Percentiles rank a stretch among this genome's conserved stretches.
Conservation (phyloP, 1,140 invertebrate genomes). For the Bombus pyrosoma region DNA sequence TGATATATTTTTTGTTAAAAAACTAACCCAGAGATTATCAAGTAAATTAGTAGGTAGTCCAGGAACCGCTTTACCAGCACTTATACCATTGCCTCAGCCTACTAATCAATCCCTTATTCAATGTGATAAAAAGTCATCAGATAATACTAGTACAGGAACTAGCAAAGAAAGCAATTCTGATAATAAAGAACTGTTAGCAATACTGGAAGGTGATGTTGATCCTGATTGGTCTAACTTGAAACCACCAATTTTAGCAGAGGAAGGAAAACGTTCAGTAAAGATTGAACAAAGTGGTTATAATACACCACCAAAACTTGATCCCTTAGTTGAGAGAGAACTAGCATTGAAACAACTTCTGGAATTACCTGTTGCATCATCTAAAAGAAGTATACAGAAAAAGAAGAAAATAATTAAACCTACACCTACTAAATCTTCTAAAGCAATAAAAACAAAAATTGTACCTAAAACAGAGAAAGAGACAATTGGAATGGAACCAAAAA, state of each 20-base stretch:
- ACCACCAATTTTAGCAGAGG: constrained; percentile 69
- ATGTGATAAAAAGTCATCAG: constrained; percentile 35
- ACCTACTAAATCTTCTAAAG: constrained; percentile 28
- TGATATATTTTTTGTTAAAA: constrained; percentile 82
- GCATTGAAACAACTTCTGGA: constrained; percentile 83
- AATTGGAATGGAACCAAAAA: constrained; percentile 31
- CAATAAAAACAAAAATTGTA: not conserved
- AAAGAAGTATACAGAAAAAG: constrained; percentile 65
- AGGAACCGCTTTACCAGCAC: constrained; percentile 58
- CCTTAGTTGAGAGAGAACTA: constrained; percentile 80
- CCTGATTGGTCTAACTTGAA: constrained; percentile 81
- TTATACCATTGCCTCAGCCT: constrained; percentile 63
- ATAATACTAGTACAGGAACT: constrained; percentile 16
- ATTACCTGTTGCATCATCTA: constrained; percentile 73
- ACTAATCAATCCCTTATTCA: constrained; percentile 10
- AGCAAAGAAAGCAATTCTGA: constrained; percentile 67
- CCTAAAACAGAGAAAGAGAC: constrained; percentile 21
- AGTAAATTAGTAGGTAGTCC: constrained; percentile 74
- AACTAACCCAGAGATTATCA: constrained; percentile 80
- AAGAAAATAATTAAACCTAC: constrained; percentile 54
- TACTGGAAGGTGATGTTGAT: constrained; percentile 82
- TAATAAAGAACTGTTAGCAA: constrained; percentile 80
- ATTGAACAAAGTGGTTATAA: constrained; percentile 40
- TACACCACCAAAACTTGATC: constrained; percentile 75
- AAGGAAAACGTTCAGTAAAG: constrained; percentile 40